These are phyloP conservation scores for Oncorhynchus nerka DNA, from an alignment of 2,113 vertebrate species.

Conservation along the genomic window DNA sequence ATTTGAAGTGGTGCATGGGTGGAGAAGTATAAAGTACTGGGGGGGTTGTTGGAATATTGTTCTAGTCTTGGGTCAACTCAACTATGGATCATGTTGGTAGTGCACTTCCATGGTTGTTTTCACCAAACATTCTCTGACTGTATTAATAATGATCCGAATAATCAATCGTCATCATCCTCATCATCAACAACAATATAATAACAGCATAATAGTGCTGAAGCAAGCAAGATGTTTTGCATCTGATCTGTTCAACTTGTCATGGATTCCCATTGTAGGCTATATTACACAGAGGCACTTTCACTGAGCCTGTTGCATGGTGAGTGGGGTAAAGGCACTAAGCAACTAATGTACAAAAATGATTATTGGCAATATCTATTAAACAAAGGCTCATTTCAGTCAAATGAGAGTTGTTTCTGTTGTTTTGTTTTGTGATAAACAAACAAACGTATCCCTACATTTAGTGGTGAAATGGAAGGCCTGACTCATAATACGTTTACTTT, in stretches of 20 bases:
- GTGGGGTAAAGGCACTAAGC: conserved; percentile 93
- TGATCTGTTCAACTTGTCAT: conserved; percentile 43
- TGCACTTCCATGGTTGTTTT: conserved; percentile 5
- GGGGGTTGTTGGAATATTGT: background rate
- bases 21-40: conserved; percentile 62
- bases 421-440: conserved; percentile 50
- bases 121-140: conserved; percentile 41
- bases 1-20: conserved; percentile 35
- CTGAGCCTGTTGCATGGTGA: conserved; percentile 76
- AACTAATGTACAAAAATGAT: conserved; percentile 80
- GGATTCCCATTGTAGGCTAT: conserved; percentile 47
- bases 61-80: conserved; percentile 12
- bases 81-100: conserved; percentile 43
- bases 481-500: conserved; percentile 79
- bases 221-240: conserved; percentile 39
- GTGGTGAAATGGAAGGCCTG: conserved; percentile 80
- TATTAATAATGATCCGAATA: conserved; percentile 33
- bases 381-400: conserved; percentile 48
- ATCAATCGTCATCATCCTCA: conserved; percentile 34
- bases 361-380: conserved; percentile 66
- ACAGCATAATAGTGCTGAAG: conserved; percentile 31
- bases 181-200: conserved; percentile 19
- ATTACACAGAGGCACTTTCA: conserved; percentile 90
- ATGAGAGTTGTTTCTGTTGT: conserved; percentile 50
- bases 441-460: conserved; percentile 70